phyloP scores from a whole-genome alignment of 2,113 vertebrate species.

The Tiliqua scincoides region DNA sequence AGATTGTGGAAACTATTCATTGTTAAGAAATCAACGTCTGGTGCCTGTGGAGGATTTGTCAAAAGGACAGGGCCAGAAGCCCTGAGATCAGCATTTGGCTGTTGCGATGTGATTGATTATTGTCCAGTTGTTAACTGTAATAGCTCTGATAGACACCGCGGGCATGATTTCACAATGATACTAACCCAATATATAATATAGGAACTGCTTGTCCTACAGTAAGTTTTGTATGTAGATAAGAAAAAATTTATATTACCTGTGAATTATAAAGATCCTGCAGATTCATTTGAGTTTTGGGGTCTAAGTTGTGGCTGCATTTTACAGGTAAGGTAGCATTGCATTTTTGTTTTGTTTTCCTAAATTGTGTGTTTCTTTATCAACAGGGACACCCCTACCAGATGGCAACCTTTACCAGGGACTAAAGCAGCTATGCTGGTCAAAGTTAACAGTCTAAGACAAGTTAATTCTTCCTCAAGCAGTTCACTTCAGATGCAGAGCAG shows the following conservation, averaged over 20 bases:
- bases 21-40: fast-evolving
- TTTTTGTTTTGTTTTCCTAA: constrained; percentile 11
- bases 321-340: background rate
- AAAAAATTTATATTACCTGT: constrained; percentile 17
- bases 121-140: background rate
- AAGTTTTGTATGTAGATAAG: background rate
- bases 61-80: fast-evolving
- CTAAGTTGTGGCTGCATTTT: background rate
- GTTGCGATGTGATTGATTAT: background rate
- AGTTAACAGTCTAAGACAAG: constrained; percentile 82
- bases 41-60: background rate
- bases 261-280: background rate
- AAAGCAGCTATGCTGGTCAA: constrained; percentile 91
- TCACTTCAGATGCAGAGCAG: constrained; percentile 62
- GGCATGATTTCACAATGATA: background rate
- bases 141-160: background rate
- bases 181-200: background rate
- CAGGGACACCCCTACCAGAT: constrained; percentile 79
- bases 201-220: background rate
- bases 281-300: background rate
- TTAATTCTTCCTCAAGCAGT: constrained; percentile 62
- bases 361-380: constrained; percentile 45
- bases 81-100: background rate
- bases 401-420: constrained; percentile 86
- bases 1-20: too few relatives aligned